Evolutionary conservation across 1,140 invertebrate genomes (phyloP), one percentile per base, ranked within the genome.

Genomic region (Lepidurus arcticus): DNA sequence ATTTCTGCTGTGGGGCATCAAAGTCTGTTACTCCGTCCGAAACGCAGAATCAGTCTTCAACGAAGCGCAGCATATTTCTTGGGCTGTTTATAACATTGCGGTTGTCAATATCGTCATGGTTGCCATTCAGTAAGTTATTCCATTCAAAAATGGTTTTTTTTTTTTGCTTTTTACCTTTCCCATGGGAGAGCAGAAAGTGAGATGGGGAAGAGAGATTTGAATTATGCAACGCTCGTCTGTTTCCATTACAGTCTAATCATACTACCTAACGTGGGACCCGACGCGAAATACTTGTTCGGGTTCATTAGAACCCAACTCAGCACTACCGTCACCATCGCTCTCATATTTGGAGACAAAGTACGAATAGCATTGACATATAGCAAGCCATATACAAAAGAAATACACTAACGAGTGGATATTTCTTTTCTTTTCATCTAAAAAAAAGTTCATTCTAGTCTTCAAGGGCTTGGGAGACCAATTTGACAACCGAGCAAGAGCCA

Each of bases 71-170:
- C 88, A 94, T 78, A 97, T 97, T 81, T 95, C 93, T 65, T 95
- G 94, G 85, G 93, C 94, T 8, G 95, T 96, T 78, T 97, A 97
- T 86, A 97, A 96, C 84, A 97, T 96, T 81, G 93, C 94, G 77
- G 88, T 93, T 74, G 92, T 96, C 80, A 97, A 97, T 84, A 94
- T 92, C 53, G 88, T 93, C 42, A 94, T 96, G 92, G 91, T 95
- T 75, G 90, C 92, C 6, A 91, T 97, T 81, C 94, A 95, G 94
- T 97, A 89, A 92, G 93, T 93, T 75, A 16, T 13, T 47, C 34
- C 75, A 26, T 24, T 73, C 42, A 11, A 10, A 13, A 74, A 7
- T 1, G 3, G 10, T 0, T 10, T 74, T 11, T n/a, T 7, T 75
- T 26, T 44, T 9, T 42, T 44, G 6, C 9, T 24, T 1, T 42